Evolutionary conservation across 2,113 vertebrate genomes (phyloP), one percentile per base, ranked within the genome.

Genomic region (Hystrix cristata): DNA sequence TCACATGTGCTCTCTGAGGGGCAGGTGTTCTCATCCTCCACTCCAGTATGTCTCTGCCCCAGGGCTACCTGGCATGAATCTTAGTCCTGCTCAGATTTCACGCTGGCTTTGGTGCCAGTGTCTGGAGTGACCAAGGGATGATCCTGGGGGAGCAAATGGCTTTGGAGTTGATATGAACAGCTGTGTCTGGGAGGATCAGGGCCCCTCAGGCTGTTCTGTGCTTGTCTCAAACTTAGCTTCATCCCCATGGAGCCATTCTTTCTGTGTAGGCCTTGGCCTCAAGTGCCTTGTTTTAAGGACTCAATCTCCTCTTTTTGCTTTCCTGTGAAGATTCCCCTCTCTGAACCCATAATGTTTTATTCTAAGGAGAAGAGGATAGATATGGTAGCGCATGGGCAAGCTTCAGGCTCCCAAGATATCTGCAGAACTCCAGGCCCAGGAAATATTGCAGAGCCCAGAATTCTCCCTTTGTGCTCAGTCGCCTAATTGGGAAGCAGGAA

Each of bases 61-160:
- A 85, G 84, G 60, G 90, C 71, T 96, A 43, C 76, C 81, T 95
- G 88, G 95, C 79, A 78, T 21, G 81, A 94, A 67, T 88, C 95
- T 92, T 95, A 81, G 92, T 93, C 89, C 96, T 94, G 89, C 97
- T 98, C 96, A 79, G 53, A 95, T 86, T 98, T 97, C 97, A 78
- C 91, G 57, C 7, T 95, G 0, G 93, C 84, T 95, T 96, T 88
- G 0, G 9, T 90, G 97, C 91, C 14, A 19, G 86, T 96, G 67
- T 95, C 93, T 95, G 96, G 90, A 92, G 0, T 96, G 96, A 98
- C 95, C 87, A 0, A 0, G 67, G 89, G 95, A 53, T 94, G 91
- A 92, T 93, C 95, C 78, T 94, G 51, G 96, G 92, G 95, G 21
- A 82, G 60, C 82, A 87, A 74, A 87, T 67, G 87, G 90, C 74